Base-by-base conservation (phyloP, 2,797 vertebrate genomes). In the Erithacus rubecula region DNA sequence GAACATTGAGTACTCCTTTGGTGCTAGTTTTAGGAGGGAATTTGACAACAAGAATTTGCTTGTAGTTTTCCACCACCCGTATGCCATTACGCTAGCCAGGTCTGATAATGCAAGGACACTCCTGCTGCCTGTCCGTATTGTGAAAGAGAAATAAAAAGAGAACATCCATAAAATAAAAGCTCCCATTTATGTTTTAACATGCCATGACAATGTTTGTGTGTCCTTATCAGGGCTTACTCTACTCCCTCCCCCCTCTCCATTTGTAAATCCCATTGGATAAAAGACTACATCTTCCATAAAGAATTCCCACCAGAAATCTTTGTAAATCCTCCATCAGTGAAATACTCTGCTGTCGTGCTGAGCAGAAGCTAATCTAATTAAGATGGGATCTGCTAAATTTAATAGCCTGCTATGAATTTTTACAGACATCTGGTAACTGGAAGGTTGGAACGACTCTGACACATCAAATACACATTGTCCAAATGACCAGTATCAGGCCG, bases 331-430 rank as follows among this genome's bases (percentile, higher is more conserved):
- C 96, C 94, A 97, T 97, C 97, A 96, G 94, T 97, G 93, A 98
- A 97, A 97, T 94, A 96, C 94, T 97, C 93, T 53, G 96, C 97
- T 94, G 69, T 97, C 97, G 87, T 97, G 97, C 98, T 98, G 97
- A 95, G 97, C 97, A 97, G 97, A 97, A 98, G 97, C 97, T 97
- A 98, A 98, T 98, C 97, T 98, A 98, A 98, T 98, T 98, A 98
- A 97, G 97, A 97, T 77, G 56, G 97, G 96, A 97, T 97, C 98
- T 98, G 97, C 98, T 98, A 97, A 97, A 98, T 98, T 98, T 98
- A 98, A 98, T 98, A 97, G 97, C 96, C 97, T 97, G 97, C 97
- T 97, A 98, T 98, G 97, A 98, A 98, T 97, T 98, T 98, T 98
- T 97, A 97, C 87, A 75, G 97, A 97, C 98, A 97, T 97, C 97